Base-by-base conservation (phyloP, 2,888 invertebrate genomes). In the Drosophila nigricruria region DNA sequence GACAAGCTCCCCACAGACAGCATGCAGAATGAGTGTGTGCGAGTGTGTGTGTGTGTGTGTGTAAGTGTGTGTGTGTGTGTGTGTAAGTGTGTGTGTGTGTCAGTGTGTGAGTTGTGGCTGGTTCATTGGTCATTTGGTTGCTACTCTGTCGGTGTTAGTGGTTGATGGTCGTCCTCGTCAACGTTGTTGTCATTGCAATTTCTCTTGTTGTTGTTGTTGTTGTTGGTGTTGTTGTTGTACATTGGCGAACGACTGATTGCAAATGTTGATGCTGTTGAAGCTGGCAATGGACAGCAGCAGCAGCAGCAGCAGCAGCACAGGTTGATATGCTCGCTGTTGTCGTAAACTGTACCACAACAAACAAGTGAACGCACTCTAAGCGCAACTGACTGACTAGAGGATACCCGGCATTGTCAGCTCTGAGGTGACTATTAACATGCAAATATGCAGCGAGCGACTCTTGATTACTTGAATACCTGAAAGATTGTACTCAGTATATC, bases 41-140 rank as follows among this genome's bases (percentile, higher is more conserved):
- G 23, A 54, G 54, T 61, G 47, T 54, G 30, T 30, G n/a, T n/a
- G 9, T 34, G 49, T 36, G 43, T 30, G 30, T 58, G 53, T 53
- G 49, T 56, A 47, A 52, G 49, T 25, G 30, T 18, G 23, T n/a
- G 16, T 32, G 47, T 20, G 40, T 25, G 23, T 58, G 54, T 61
- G 47, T 54, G 30, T 30, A 8, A 6, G 30, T 8, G 30, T 30
- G 53, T 50, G 53, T 25, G 30, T 18, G 23, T 25, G 20, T 1
- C 27, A 14, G 62, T 52, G 61, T n/a, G 45, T 36, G 73, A 64
- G 71, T 53, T 82, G 81, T 73, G 82, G 84, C 81, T 76, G 81
- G 82, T 79, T 87, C 82, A 87, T 82, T 83, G 87, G 87, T 87
- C 81, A 82, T 82, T 84, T 79, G 85, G 82, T 79, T 87, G 82